phyloP scores from a whole-genome alignment of 2,113 vertebrate genomes.

The Triplophysa tibetana region DNA sequence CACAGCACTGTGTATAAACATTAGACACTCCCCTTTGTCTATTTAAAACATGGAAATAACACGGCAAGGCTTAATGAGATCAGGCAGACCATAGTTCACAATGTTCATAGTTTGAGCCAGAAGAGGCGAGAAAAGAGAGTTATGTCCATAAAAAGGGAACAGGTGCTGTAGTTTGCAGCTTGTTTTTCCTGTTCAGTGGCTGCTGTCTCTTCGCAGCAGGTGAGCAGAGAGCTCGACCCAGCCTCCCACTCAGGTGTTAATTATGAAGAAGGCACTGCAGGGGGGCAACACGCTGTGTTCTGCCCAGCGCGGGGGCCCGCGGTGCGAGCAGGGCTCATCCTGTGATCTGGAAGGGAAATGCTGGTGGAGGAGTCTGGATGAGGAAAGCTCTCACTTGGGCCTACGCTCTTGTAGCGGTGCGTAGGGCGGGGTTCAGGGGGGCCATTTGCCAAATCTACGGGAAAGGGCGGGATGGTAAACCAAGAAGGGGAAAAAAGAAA shows the following conservation, averaged over 20 bases:
- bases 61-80: not conserved
- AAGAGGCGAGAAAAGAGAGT: constrained; percentile 7
- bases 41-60: too few relatives aligned
- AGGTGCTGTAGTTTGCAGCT: constrained; percentile 48
- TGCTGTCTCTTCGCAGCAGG: constrained; percentile 46
- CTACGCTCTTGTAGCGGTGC: not conserved
- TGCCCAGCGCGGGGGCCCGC: constrained; percentile 38
- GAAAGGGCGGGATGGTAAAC: constrained; percentile 47
- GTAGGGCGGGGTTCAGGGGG: constrained; percentile 56
- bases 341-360: constrained; percentile 28
- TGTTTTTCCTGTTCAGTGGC: constrained; percentile 49
- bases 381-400: constrained; percentile 36
- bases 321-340: constrained; percentile 44
- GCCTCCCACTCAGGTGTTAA: constrained; percentile 72
- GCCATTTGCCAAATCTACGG: constrained; percentile 65
- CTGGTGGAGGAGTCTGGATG: constrained; percentile 6
- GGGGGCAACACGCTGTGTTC: constrained; percentile 40
- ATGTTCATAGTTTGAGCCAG: not conserved
- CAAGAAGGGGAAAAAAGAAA: constrained; percentile 45
- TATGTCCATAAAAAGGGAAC: constrained; percentile 36
- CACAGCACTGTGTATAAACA: too few relatives aligned
- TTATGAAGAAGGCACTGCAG: constrained; percentile 62
- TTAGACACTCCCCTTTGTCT: too few relatives aligned
- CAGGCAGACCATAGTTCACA: not conserved
- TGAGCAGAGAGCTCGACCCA: constrained; percentile 47